These are phyloP conservation scores for Montifringilla adamsi DNA, from an alignment of 2,113 vertebrate species.

Conservation along the genomic window DNA sequence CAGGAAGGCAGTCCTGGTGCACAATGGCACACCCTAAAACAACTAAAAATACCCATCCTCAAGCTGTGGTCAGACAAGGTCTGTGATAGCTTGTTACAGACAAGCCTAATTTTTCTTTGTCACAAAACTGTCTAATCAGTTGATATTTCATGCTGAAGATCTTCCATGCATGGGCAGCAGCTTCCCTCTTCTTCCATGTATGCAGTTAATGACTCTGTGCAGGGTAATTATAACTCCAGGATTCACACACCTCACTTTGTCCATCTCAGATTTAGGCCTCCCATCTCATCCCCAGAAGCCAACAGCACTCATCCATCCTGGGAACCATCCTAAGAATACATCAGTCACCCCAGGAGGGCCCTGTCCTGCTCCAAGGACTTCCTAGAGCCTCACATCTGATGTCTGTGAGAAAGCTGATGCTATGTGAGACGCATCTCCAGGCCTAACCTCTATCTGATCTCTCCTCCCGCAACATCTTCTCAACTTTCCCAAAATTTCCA, in stretches of 20 bases:
- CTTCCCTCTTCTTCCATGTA: not conserved
- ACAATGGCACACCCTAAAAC: not conserved
- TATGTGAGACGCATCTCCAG: not conserved
- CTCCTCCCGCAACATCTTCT: not conserved
- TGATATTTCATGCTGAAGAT: not conserved
- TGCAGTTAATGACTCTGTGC: not conserved
- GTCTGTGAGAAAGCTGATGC: not conserved
- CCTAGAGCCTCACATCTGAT: fast-evolving
- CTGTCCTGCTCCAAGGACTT: not conserved
- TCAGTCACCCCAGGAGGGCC: not conserved
- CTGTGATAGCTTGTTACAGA: not conserved
- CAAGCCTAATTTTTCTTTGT: not conserved
- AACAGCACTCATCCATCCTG: not conserved
- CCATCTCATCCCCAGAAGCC: not conserved
- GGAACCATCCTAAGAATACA: not conserved
- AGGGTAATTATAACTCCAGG: not conserved
- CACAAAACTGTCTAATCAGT: not conserved
- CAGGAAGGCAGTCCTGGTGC: not conserved
- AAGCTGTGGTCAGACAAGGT: not conserved
- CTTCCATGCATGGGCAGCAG: not conserved
- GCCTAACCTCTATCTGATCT: not conserved
- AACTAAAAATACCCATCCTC: not conserved
- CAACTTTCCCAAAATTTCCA: not conserved
- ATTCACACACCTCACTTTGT: not conserved
- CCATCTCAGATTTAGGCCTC: not conserved